Percentiles rank a stretch among this genome's conserved stretches.
phyloP scores from a whole-genome alignment of 2,888 invertebrate species.

The Drosophila paranaensis region DNA sequence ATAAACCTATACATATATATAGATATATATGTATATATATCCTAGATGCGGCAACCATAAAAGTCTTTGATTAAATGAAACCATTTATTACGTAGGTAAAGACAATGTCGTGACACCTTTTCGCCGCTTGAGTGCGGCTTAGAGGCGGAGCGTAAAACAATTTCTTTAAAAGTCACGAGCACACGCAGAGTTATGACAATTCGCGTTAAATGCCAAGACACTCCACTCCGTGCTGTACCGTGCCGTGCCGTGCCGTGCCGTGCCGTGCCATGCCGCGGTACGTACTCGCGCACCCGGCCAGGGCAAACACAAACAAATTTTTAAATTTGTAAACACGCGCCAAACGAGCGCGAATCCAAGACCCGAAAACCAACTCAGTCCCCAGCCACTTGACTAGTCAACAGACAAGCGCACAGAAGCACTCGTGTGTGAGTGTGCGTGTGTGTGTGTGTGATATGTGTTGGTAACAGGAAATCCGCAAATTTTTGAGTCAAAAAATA shows the following conservation, averaged over 20 bases:
- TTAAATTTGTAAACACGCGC: conserved; percentile 77
- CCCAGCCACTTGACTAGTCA: conserved; percentile 63
- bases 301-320: conserved; percentile 77
- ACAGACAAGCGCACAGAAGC: conserved; percentile 17
- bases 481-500: conserved; percentile 67
- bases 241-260: not conserved
- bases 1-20: conserved; percentile 17
- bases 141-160: conserved; percentile 57
- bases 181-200: conserved; percentile 64
- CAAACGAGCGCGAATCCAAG: conserved; percentile 58
- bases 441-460: conserved; percentile 29
- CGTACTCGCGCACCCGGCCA: conserved; percentile 10
- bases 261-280: no score
- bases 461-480: conserved; percentile 70
- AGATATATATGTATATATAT: conserved; percentile 47
- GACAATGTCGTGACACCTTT: conserved; percentile 70
- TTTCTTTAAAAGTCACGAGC: conserved; percentile 74
- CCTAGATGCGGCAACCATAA: conserved; percentile 61
- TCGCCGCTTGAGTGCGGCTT: conserved; percentile 10
- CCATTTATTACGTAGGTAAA: conserved; percentile 76
- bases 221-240: not conserved
- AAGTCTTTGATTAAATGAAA: conserved; percentile 78
- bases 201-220: conserved; percentile 47
- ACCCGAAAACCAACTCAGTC: conserved; percentile 34
- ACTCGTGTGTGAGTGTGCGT: not conserved